Evolutionary conservation across 1,140 invertebrate genomes (phyloP), one percentile per base, ranked within the genome.

Genomic region (Sinella curviseta): DNA sequence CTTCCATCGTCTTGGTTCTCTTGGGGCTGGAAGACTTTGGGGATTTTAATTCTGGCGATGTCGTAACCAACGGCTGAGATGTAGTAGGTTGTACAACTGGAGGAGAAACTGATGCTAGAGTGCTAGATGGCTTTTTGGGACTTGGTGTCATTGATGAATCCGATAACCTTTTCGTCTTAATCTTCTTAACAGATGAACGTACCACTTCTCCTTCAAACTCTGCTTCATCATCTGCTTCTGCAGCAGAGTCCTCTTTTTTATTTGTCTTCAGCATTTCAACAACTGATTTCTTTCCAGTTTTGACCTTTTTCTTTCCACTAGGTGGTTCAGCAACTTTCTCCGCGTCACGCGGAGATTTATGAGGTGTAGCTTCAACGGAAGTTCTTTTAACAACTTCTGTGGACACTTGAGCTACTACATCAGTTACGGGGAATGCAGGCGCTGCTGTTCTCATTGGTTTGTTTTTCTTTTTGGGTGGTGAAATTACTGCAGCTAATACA

Each of bases 231-330:
- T 54, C 35, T n/a, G 35, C 74, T 48, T 75, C 65, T 14, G 65
- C 65, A 8, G 65, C 65, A 30, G 65, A 70, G n/a, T 70, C 65
- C n/a, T 70, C 65, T n/a, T n/a, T 65, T 26, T 65, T 65, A 26
- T 14, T 65, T 26, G 16, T 16, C 24, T 65, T 65, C 57, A 65
- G 57, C 57, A 65, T 65, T 24, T 30, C 65, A 4, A 33, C 2
- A 12, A 17, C 8, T 1, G 65, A 70, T 33, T 33, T 70, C 65
- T 24, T 30, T 31, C 65, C 65, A 4, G 3, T 33, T n/a, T 70
- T 70, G 24, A 8, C 24, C 65, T 70, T 30, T 30, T 4, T 30
- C 8, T 33, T 70, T 77, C 48, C 36, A 75, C 1, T 54, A 39
- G 26, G 55, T 34, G 55, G 48, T 36, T 24, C 35, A 74, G 33